These are phyloP conservation scores for Cherax quadricarinatus DNA, from an alignment of 1,140 invertebrate genomes.

Conservation along the genomic window DNA sequence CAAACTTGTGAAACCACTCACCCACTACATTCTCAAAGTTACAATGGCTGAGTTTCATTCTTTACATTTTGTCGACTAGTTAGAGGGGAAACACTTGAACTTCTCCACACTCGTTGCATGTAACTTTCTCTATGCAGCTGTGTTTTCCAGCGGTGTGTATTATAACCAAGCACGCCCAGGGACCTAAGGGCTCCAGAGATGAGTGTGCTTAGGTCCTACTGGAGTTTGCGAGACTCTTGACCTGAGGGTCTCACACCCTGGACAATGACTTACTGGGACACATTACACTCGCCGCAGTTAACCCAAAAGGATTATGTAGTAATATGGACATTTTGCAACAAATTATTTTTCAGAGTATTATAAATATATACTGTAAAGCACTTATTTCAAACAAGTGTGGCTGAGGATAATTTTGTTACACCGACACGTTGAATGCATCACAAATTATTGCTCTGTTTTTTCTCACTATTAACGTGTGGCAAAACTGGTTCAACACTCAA, in stretches of 20 bases:
- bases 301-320: too few relatives aligned
- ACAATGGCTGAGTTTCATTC: neutral
- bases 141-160: neutral
- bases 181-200: neutral
- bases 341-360: too few relatives aligned
- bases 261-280: neutral
- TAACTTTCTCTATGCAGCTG: neutral
- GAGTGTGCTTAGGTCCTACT: neutral
- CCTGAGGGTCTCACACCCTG: neutral
- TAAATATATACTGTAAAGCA: too few relatives aligned
- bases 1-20: neutral
- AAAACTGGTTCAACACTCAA: neutral
- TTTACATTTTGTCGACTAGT: neutral
- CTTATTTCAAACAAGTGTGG: too few relatives aligned
- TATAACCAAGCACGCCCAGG: slow-evolving; percentile 21
- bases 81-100: neutral
- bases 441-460: too few relatives aligned
- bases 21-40: neutral
- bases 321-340: too few relatives aligned
- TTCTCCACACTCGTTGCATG: neutral
- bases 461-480: too few relatives aligned
- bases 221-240: slow-evolving; percentile 13
- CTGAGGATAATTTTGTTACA: too few relatives aligned
- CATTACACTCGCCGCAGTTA: neutral
- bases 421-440: too few relatives aligned